These are phyloP conservation scores for Clarias magur DNA, from an alignment of 2,113 vertebrate species.

Conservation along the genomic window DNA sequence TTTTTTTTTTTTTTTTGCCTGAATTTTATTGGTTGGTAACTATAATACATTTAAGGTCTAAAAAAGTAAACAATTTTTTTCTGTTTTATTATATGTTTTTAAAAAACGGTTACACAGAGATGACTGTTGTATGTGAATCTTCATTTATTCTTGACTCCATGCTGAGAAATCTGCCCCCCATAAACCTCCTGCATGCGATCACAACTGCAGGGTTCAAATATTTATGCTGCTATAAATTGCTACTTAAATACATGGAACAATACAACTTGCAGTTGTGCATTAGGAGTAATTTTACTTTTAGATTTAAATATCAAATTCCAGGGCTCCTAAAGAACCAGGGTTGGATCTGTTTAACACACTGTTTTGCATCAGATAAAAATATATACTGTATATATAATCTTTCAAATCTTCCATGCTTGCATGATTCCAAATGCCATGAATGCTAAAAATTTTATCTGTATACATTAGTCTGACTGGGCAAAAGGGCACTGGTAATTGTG, in stretches of 20 bases:
- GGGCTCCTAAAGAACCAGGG: neutral
- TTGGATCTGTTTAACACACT: neutral
- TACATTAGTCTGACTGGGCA: neutral
- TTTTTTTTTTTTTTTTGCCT: too few species aligned
- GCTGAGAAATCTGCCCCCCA: slow-evolving; percentile 5
- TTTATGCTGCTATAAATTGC: neutral
- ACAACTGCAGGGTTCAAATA: neutral
- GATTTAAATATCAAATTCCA: neutral
- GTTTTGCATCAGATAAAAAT: neutral
- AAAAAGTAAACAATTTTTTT: too few species aligned
- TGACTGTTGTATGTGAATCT: too few species aligned
- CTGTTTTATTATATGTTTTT: too few species aligned
- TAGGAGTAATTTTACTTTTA: neutral
- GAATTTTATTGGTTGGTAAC: too few species aligned
- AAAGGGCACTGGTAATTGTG: neutral
- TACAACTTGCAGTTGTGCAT: neutral
- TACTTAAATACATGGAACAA: neutral
- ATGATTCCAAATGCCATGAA: neutral
- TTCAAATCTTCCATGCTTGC: neutral
- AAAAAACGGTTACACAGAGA: too few species aligned
- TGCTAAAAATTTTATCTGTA: neutral
- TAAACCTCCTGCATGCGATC: neutral
- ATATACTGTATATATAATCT: neutral
- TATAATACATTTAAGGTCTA: too few species aligned
- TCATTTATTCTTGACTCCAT: too few species aligned